phyloP scores from a whole-genome alignment of 2,797 vertebrate species.

The Phataginus tricuspis region DNA sequence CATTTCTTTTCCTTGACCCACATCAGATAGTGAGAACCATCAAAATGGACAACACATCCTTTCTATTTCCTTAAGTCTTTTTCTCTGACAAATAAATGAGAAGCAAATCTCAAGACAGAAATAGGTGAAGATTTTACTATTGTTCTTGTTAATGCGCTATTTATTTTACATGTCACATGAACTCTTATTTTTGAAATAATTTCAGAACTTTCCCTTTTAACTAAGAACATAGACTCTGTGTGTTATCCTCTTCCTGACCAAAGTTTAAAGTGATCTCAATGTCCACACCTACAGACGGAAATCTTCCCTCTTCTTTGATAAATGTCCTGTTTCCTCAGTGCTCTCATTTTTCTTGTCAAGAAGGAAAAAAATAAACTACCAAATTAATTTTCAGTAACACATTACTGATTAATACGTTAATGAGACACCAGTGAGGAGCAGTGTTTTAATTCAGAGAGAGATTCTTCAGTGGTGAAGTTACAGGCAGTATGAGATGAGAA shows the following conservation, averaged over 20 bases:
- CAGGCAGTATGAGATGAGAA: not conserved
- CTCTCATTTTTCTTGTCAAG: slow-evolving; percentile 38
- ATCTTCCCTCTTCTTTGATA: not conserved
- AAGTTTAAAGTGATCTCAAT: not conserved
- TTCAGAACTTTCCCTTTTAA: not conserved
- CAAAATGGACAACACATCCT: not conserved
- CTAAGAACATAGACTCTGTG: not conserved
- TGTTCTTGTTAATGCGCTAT: too few relatives aligned
- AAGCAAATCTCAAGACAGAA: not conserved
- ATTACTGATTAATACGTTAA: slow-evolving; percentile 51
- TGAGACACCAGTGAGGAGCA: slow-evolving; percentile 1
- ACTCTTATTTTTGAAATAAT: not conserved
- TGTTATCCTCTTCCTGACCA: not conserved
- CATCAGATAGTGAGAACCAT: not conserved
- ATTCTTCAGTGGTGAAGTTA: not conserved
- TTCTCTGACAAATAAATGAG: not conserved
- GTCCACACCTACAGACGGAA: not conserved
- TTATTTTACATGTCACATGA: not conserved
- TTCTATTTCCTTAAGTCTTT: not conserved
- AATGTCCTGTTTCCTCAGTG: not conserved
- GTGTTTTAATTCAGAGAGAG: slow-evolving; percentile 21
- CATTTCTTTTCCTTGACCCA: not conserved
- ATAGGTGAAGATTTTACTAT: not conserved
- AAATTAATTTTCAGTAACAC: slow-evolving; percentile 52
- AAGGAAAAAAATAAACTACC: not conserved